phyloP scores from a whole-genome alignment of 2,888 invertebrate genomes.

The Cylindroiulus punctatus region DNA sequence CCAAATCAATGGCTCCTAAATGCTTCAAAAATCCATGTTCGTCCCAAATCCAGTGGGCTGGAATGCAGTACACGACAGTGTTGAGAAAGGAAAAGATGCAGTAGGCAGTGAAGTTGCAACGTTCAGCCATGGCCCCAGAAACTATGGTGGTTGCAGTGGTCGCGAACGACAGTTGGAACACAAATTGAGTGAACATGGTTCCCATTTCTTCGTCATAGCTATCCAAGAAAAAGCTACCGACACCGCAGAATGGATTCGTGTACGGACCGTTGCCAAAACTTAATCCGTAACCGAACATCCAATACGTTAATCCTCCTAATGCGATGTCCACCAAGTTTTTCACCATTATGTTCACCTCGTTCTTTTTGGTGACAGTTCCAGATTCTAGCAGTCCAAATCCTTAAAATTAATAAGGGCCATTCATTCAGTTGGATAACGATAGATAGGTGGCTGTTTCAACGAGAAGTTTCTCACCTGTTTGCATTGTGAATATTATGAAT shows the following conservation, averaged over 20 bases:
- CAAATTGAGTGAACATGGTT: constrained; percentile 64
- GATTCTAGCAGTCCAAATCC: constrained; percentile 95
- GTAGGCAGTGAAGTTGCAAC: constrained; percentile 92
- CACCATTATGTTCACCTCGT: constrained; percentile 98
- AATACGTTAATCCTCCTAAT: constrained; percentile 90
- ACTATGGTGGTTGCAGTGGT: constrained; percentile 92
- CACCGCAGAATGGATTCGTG: constrained; percentile 65
- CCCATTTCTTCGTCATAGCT: constrained; percentile 62
- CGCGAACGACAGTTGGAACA: constrained; percentile 76
- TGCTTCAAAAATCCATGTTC: constrained; percentile 84
- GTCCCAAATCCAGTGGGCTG: constrained; percentile 94
- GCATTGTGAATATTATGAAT: constrained; percentile 92
- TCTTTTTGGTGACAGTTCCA: constrained; percentile 90
- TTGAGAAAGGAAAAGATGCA: constrained; percentile 89
- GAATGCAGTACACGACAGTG: constrained; percentile 89
- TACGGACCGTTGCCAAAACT: constrained; percentile 63
- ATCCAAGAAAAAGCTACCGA: constrained; percentile 67
- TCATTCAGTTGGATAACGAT: too few relatives aligned
- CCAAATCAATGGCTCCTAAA: constrained; percentile 90
- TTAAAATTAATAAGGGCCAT: constrained; percentile 63
- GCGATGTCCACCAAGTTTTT: constrained; percentile 94
- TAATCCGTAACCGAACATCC: constrained; percentile 76
- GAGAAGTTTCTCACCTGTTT: constrained; percentile 76
- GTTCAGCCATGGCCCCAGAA: constrained; percentile 93
- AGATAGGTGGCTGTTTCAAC: too few relatives aligned